These are phyloP conservation scores for Oryzaephilus surinamensis DNA, from an alignment of 1,140 invertebrate species.

Conservation along the genomic window DNA sequence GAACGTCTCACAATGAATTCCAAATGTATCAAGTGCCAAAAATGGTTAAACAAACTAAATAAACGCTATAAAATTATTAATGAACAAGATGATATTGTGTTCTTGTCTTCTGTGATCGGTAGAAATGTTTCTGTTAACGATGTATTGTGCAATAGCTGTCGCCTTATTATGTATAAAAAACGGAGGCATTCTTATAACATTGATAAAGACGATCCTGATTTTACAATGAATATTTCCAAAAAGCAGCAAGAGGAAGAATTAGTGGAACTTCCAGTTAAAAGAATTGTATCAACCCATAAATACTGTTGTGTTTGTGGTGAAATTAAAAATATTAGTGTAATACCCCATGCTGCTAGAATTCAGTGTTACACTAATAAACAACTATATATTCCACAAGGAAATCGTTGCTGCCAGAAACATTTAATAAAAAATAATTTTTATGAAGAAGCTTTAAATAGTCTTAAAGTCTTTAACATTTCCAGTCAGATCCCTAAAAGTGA, in stretches of 20 bases:
- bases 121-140: no score
- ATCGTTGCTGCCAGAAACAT: constrained; percentile 16
- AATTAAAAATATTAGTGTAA: background rate
- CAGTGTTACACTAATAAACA: constrained; percentile 5
- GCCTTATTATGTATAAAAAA: no score
- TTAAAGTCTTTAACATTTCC: constrained; percentile 4
- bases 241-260: background rate
- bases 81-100: no score
- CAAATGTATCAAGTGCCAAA: no score
- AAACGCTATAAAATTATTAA: no score
- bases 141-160: no score
- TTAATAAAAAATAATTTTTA: constrained; percentile 17
- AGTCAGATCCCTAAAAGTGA: background rate
- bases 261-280: background rate
- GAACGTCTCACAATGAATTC: no score
- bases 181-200: no score
- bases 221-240: no score
- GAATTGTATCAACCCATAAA: constrained; percentile 1
- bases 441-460: constrained; percentile 11
- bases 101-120: no score
- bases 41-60: no score
- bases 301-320: background rate
- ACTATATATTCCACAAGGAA: constrained; percentile 17
- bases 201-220: no score
- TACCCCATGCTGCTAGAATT: background rate